Evolutionary conservation across 2,888 invertebrate genomes (phyloP).

Genomic region (Pteria penguin): DNA sequence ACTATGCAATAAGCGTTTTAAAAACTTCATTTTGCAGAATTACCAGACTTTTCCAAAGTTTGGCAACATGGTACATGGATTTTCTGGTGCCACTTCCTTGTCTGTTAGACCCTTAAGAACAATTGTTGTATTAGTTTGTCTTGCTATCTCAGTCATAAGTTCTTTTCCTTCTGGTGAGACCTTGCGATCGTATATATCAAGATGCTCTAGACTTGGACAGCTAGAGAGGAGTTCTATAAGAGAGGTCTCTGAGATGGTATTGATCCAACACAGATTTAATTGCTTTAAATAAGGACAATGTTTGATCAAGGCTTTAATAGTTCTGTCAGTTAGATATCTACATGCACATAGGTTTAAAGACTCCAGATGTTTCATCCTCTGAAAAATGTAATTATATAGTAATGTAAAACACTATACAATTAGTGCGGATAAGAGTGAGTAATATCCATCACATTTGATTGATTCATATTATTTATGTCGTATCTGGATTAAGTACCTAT

Average conservation of each 20-base stretch:
- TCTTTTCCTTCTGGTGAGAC: slow-evolving; percentile 56
- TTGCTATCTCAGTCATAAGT: slow-evolving; percentile 53
- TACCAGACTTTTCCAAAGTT: slow-evolving; percentile 58
- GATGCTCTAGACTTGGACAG: slow-evolving; percentile 55
- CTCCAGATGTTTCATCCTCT: slow-evolving; percentile 70
- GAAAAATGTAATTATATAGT: slow-evolving; percentile 34
- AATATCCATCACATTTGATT: too few species aligned
- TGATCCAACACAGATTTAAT: slow-evolving; percentile 65
- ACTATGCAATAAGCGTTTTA: not conserved
- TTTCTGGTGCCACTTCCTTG: slow-evolving; percentile 56
- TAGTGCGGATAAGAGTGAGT: too few species aligned
- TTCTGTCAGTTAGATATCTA: slow-evolving; percentile 70
- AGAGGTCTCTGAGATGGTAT: slow-evolving; percentile 59
- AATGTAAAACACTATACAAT: too few species aligned
- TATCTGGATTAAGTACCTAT: too few species aligned
- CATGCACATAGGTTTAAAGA: slow-evolving; percentile 69
- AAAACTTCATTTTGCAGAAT: slow-evolving; percentile 1
- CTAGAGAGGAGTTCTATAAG: slow-evolving; percentile 64
- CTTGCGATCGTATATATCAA: slow-evolving; percentile 70
- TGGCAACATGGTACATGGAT: slow-evolving; percentile 57
- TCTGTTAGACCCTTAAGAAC: slow-evolving; percentile 61
- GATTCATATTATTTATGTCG: too few species aligned
- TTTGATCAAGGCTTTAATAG: slow-evolving; percentile 59
- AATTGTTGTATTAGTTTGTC: slow-evolving; percentile 57
- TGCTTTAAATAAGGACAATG: slow-evolving; percentile 57